phyloP scores from a whole-genome alignment of 2,797 vertebrate genomes.

The Antennarius maculatus region DNA sequence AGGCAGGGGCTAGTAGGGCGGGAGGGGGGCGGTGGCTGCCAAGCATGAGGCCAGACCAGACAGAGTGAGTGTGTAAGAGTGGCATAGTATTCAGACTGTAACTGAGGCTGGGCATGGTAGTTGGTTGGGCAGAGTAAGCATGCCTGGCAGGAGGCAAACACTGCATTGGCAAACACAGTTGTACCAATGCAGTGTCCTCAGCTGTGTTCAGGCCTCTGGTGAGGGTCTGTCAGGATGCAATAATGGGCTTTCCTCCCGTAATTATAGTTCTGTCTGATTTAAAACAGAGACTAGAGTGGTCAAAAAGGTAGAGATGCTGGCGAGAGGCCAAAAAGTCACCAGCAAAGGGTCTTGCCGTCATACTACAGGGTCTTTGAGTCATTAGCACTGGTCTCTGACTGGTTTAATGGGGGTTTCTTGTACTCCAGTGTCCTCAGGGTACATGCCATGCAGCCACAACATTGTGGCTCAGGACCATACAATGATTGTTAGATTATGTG shows the following conservation, averaged over 20 bases:
- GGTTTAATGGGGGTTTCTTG: slow-evolving; percentile 20
- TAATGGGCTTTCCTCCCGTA: slow-evolving; percentile 68
- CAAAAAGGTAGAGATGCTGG: slow-evolving; percentile 52
- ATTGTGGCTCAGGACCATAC: slow-evolving; percentile 1
- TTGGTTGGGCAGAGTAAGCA: slow-evolving; percentile 47
- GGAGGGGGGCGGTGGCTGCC: slow-evolving; percentile 25
- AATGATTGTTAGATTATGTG: neutral
- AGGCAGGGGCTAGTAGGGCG: slow-evolving; percentile 67
- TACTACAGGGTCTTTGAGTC: slow-evolving; percentile 25
- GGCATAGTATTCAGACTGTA: slow-evolving; percentile 43
- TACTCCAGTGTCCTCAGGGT: neutral
- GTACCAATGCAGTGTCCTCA: slow-evolving; percentile 68
- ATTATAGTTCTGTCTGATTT: slow-evolving; percentile 68
- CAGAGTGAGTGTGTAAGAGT: slow-evolving; percentile 46
- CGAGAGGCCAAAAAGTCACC: slow-evolving; percentile 52
- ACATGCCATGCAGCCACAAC: slow-evolving; percentile 8
- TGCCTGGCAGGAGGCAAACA: slow-evolving; percentile 58
- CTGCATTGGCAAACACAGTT: slow-evolving; percentile 46
- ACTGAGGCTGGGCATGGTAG: slow-evolving; percentile 38
- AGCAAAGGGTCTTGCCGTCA: slow-evolving; percentile 36
- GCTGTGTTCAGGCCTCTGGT: slow-evolving; percentile 61
- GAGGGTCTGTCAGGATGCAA: slow-evolving; percentile 64
- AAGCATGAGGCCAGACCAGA: slow-evolving; percentile 48
- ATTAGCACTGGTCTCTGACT: slow-evolving; percentile 35
- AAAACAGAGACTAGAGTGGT: slow-evolving; percentile 62